Evolutionary conservation across 2,888 invertebrate genomes (phyloP).

Genomic region (Cynaeus angustus): DNA sequence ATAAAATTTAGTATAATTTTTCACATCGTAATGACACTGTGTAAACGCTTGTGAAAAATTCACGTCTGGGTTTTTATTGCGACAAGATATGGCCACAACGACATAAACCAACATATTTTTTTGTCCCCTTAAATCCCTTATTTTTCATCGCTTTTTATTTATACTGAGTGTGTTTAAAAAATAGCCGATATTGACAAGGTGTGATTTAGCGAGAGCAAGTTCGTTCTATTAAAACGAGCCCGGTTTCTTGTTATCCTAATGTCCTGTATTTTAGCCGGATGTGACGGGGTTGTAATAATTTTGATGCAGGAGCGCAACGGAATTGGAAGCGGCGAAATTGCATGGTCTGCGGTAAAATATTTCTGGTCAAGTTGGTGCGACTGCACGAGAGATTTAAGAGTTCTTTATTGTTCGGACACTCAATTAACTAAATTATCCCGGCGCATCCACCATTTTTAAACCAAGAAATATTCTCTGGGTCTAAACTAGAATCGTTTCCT

Average conservation of each 20-base stretch:
- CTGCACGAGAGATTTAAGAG: neutral
- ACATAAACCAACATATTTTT: constrained; percentile 14
- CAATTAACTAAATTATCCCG: too few species aligned
- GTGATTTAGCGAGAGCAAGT: neutral
- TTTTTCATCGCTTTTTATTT: too few species aligned
- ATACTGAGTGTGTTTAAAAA: neutral
- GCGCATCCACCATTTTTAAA: too few species aligned
- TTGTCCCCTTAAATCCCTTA: constrained; percentile 2
- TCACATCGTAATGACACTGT: constrained; percentile 27
- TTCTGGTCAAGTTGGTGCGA: neutral
- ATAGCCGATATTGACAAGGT: constrained; percentile 17
- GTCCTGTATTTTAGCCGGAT: constrained; percentile 12
- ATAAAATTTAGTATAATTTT: constrained; percentile 39
- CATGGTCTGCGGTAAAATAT: constrained; percentile 3
- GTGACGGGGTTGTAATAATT: constrained; percentile 1
- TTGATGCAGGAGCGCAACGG: neutral
- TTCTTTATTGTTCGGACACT: too few species aligned
- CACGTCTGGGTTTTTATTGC: constrained; percentile 19
- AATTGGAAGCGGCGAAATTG: constrained; percentile 1
- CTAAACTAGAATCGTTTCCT: too few species aligned
- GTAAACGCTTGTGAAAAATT: constrained; percentile 32
- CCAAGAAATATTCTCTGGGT: too few species aligned
- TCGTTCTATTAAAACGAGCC: constrained; percentile 6
- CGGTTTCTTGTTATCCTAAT: constrained; percentile 6
- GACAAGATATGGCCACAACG: neutral